Percentiles rank a stretch among this genome's conserved stretches.
These are phyloP conservation scores for Parazoanthus swiftii DNA, from an alignment of 92 coral and sea anemone genomes.

Conservation along the genomic window DNA sequence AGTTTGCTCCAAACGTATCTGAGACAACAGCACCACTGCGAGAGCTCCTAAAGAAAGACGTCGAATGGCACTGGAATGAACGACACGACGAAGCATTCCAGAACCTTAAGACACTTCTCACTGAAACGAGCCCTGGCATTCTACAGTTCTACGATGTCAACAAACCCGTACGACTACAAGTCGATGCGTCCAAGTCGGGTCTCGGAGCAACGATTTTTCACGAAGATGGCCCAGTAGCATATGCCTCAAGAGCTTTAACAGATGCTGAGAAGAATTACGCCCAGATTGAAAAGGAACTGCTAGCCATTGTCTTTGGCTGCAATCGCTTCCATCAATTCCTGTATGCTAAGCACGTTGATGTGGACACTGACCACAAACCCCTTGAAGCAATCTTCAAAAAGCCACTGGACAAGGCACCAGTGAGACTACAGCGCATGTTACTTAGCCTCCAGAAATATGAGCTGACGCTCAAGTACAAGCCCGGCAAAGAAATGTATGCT, in stretches of 20 bases:
- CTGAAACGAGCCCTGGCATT: conserved; percentile 42
- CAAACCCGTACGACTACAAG: conserved; percentile 46
- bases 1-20: conserved; percentile 10
- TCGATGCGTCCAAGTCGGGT: conserved; percentile 55
- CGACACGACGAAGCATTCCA: conserved; percentile 44
- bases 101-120: conserved; percentile 43
- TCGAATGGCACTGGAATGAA: conserved; percentile 45
- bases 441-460: conserved; percentile 28
- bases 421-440: conserved; percentile 42
- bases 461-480: neutral
- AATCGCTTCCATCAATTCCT: conserved; percentile 35
- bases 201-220: conserved; percentile 38
- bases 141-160: conserved; percentile 39
- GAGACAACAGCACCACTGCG: conserved; percentile 40
- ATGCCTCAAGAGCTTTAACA: conserved; percentile 47
- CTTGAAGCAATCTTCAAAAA: conserved; percentile 21
- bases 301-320: conserved; percentile 43
- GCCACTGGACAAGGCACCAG: conserved; percentile 40
- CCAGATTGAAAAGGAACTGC: conserved; percentile 47
- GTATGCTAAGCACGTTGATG: conserved; percentile 19
- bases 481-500: conserved; percentile 19
- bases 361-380: conserved; percentile 34
- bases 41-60: conserved; percentile 41
- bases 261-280: conserved; percentile 39
- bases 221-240: conserved; percentile 35